Evolutionary conservation across 1,140 invertebrate species (phyloP).

Genomic region (Dreissena rostriformis): DNA sequence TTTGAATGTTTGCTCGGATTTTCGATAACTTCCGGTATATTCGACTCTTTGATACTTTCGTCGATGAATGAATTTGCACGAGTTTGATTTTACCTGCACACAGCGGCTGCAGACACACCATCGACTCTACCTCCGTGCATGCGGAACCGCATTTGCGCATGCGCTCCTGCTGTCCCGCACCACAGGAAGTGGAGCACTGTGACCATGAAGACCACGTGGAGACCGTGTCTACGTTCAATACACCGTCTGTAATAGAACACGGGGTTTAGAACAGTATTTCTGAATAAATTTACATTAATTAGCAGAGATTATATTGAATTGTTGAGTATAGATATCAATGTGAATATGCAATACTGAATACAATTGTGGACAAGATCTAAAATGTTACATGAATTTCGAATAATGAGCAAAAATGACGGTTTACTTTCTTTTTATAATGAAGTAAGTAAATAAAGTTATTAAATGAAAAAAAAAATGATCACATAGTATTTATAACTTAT

Average conservation of each 20-base stretch:
- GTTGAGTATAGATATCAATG: not conserved
- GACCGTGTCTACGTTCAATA: not conserved
- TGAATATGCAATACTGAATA: not conserved
- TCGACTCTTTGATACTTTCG: too few species aligned
- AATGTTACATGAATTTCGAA: too few species aligned
- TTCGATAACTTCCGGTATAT: too few species aligned
- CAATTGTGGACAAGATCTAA: too few species aligned
- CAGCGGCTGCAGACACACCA: constrained; percentile 38
- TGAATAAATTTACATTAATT: not conserved
- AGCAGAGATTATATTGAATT: not conserved
- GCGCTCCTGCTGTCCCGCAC: constrained; percentile 52
- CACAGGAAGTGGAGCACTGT: constrained; percentile 36
- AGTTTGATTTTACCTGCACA: constrained; percentile 35
- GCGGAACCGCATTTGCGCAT: constrained; percentile 50
- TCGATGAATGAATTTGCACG: too few species aligned
- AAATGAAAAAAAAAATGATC: too few species aligned
- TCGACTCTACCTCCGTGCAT: constrained; percentile 55
- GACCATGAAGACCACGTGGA: constrained; percentile 48
- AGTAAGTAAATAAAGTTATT: too few species aligned
- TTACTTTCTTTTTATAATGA: too few species aligned
- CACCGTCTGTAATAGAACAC: constrained; percentile 15
- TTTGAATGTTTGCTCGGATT: too few species aligned
- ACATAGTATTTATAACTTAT: too few species aligned
- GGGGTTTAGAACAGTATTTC: not conserved
- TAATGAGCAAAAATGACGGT: too few species aligned